Evolutionary conservation across 2,888 invertebrate species (phyloP).

Genomic region (Tupiocoris notatus): DNA sequence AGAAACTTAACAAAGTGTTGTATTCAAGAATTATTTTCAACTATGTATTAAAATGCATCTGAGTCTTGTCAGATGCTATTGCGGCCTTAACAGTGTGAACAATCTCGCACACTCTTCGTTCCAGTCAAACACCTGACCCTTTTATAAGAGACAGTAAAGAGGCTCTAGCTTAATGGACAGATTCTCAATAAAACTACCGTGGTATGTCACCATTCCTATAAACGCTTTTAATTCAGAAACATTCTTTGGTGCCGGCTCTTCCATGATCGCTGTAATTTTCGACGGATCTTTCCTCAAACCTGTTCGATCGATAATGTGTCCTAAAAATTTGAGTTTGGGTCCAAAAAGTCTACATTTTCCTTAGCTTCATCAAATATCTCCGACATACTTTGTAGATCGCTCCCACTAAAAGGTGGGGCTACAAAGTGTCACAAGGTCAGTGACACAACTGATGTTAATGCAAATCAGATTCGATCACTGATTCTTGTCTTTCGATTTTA

Average conservation of each 20-base stretch:
- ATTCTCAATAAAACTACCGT: neutral
- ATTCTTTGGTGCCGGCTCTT: neutral
- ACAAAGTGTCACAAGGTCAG: too few species aligned
- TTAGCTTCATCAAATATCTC: too few species aligned
- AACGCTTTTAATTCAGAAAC: neutral
- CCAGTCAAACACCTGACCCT: neutral
- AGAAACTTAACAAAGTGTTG: conserved; percentile 6
- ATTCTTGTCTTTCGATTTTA: too few species aligned
- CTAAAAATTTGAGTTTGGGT: neutral
- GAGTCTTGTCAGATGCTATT: neutral
- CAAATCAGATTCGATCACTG: too few species aligned
- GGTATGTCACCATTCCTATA: neutral
- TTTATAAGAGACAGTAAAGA: conserved; percentile 11
- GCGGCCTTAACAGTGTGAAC: neutral
- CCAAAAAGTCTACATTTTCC: neutral
- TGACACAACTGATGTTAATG: too few species aligned
- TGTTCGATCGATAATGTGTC: neutral
- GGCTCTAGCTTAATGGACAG: neutral
- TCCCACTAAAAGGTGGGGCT: too few species aligned
- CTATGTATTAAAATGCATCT: conserved; percentile 2
- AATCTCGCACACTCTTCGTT: neutral
- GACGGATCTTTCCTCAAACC: neutral
- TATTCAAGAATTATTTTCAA: neutral
- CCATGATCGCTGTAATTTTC: neutral
- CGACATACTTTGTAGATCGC: too few species aligned